Evolutionary conservation across 2,888 invertebrate genomes (phyloP).

Genomic region (Polia nebulosa): DNA sequence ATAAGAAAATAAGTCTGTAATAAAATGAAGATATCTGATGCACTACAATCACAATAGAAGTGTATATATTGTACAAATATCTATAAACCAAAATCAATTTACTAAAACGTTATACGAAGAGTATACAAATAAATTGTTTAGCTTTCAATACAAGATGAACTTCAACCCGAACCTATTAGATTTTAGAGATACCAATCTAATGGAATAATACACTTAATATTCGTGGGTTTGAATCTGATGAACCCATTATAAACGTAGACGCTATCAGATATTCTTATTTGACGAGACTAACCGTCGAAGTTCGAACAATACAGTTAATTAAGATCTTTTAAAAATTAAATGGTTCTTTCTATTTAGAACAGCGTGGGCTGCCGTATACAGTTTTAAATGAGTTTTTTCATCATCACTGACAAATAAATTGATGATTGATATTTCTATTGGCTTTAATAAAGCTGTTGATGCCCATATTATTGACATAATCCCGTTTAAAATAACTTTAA

Average conservation of each 20-base stretch:
- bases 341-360: background rate
- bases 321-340: slow-evolving; percentile 23
- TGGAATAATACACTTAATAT: slow-evolving; percentile 39
- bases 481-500: slow-evolving; percentile 10
- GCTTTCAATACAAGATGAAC: slow-evolving; percentile 45
- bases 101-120: slow-evolving; percentile 23
- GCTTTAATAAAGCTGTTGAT: slow-evolving; percentile 14
- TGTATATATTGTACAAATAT: slow-evolving; percentile 8
- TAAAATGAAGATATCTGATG: slow-evolving; percentile 22
- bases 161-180: slow-evolving; percentile 23
- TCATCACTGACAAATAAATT: background rate
- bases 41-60: slow-evolving; percentile 29
- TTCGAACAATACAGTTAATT: slow-evolving; percentile 37
- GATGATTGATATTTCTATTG: slow-evolving; percentile 10
- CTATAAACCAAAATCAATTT: slow-evolving; percentile 32
- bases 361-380: slow-evolving; percentile 12
- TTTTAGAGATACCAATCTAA: slow-evolving; percentile 29
- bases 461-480: slow-evolving; percentile 9
- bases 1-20: slow-evolving; percentile 11
- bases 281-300: slow-evolving; percentile 12
- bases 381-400: background rate
- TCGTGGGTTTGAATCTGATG: slow-evolving; percentile 30
- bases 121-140: slow-evolving; percentile 19
- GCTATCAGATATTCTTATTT: slow-evolving; percentile 37
- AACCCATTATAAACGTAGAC: slow-evolving; percentile 27